Evolutionary conservation across 2,113 vertebrate genomes (phyloP), one percentile per base, ranked within the genome.

Genomic region (Terrapene triunguis): DNA sequence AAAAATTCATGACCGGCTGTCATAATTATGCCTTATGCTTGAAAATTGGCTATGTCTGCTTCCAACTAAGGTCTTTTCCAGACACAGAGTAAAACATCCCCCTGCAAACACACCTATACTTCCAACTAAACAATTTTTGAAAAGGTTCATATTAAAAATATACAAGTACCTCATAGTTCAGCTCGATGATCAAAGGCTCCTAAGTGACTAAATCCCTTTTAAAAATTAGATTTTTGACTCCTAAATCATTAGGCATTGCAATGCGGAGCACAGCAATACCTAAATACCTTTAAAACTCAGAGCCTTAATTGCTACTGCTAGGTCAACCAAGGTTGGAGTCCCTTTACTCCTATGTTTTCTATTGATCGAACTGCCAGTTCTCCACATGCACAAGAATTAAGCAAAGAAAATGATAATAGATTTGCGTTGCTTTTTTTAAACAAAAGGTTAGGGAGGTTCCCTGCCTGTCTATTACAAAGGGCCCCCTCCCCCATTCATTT

Each of bases 401-500:
- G 9, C 32, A 4, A 62, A 86, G 0, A 88, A 89, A 90, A 2
- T 1, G 22, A 8, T 16, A 5, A 27, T 35, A 24, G 29, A 57
- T 38, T 90, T 11, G 78, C 25, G 25, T n/a, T n/a, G 16, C 3
- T 48, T 27, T 27, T 87, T 81, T 14, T 80, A 8, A 47, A 3
- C 4, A 47, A 3, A 62, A 62, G 57, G n/a, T 38, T 38, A 72
- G 65, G 35, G 65, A 59, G 10, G 11, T 35, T 69, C 62, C 35
- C 17, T n/a, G 32, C 13, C 35, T 17, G 8, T 21, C 65, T 69
- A n/a, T 38, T 38, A 69, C 8, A 17, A 69, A 21, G 7, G 17
- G 8, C 14, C 17, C 4, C 38, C 2, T 51, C 0, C 0, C 25
- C 8, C 4, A 9, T 51, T 85, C n/a, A 69, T 0, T 47, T 76